phyloP scores from a whole-genome alignment of 2,888 invertebrate species.

The Zootermopsis nevadensis region DNA sequence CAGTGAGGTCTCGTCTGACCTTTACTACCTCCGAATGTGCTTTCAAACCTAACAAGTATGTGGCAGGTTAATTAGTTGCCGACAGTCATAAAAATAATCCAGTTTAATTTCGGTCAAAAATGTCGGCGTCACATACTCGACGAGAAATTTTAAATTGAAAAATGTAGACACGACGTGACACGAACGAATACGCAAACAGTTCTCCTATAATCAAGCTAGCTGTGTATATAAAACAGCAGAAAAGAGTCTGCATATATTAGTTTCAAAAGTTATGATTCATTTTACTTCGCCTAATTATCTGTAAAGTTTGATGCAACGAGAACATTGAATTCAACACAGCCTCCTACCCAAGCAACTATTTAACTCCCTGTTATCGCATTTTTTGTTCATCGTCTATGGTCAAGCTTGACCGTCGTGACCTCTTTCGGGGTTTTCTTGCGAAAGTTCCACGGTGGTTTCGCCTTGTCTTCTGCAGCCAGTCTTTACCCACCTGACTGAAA shows the following conservation, averaged over 20 bases:
- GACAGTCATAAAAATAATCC: slow-evolving; percentile 20
- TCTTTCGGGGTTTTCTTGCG: too few relatives aligned
- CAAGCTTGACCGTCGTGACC: too few relatives aligned
- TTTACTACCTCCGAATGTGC: background rate
- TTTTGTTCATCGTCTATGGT: too few relatives aligned
- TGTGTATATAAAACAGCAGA: background rate
- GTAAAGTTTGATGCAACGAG: background rate
- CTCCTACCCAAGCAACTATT: too few relatives aligned
- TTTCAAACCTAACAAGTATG: background rate
- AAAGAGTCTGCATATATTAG: too few relatives aligned
- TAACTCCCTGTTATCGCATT: too few relatives aligned
- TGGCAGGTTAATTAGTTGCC: slow-evolving; percentile 32
- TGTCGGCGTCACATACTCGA: background rate
- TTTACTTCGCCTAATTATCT: background rate
- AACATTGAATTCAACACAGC: too few relatives aligned
- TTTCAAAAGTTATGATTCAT: background rate
- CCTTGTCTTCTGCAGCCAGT: too few relatives aligned
- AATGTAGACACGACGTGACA: background rate
- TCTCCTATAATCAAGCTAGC: background rate
- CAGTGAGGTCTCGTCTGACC: background rate
- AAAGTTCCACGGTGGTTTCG: too few relatives aligned
- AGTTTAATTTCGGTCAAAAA: background rate
- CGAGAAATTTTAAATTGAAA: background rate
- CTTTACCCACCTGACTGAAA: too few relatives aligned
- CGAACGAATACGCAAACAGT: background rate